Evolutionary conservation across 2,888 invertebrate species (phyloP), one percentile per base, ranked within the genome.

Genomic region (Agonum fuliginosum): DNA sequence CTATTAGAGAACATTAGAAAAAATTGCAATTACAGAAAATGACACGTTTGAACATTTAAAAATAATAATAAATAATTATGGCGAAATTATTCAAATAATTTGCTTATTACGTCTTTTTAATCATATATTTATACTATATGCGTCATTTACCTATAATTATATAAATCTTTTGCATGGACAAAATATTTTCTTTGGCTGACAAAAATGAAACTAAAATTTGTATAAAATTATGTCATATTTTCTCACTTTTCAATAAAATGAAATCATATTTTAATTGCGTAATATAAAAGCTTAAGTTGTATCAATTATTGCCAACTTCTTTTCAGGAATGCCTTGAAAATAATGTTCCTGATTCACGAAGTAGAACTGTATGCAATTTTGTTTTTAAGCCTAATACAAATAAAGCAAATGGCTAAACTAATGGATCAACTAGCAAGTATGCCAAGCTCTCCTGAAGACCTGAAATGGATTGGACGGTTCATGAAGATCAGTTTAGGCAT

Each of bases 301-400:
- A 14, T 0, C 8, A 70, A 30, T 71, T 30, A 46, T 46, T 8
- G 8, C 0, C 8, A 70, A 30, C 51, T 30, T 27, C 24, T 17
- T 71, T 71, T 46, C 30, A 74, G 74, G 74, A 58, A 58, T 30
- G 74, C 74, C 4, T 12, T 43, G 14, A 62, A 58, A 14, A 24
- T 74, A 3, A 74, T 62, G 43, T 43, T 74, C 8, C 14, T 74
- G 5, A 10, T 74, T 8, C 74, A 74, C 27, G 46, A 27, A 43
- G 43, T 74, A 1, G 74, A 74, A 74, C 6, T 74, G 12, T 74
- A 74, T 17, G 62, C 46, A 1, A 74, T 74, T 30, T 46, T 74
- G 27, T 65, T 74, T 22, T 19, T 46, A 41, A 65, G 74, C 10
- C n/a, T 74, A 6, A 46, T 46, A 1, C 46, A 74, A 37, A 24